A percentile compares a stretch with the other conserved stretches of the same genome.
These are phyloP conservation scores for Sporophila hypoxantha DNA, from an alignment of 2,113 vertebrate species.

Conservation along the genomic window DNA sequence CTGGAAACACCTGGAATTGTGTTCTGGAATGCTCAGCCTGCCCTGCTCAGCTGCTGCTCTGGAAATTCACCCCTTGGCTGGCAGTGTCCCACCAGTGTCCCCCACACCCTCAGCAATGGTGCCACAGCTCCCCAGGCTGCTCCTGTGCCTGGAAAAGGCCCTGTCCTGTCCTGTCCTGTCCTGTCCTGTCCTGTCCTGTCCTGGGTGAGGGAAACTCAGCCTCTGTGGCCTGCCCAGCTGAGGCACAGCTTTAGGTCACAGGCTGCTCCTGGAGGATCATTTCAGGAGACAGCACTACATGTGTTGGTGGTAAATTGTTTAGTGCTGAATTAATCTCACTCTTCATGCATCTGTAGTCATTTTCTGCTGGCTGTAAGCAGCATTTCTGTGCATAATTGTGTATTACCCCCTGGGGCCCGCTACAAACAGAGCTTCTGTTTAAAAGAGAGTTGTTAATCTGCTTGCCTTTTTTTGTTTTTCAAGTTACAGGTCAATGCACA, in stretches of 20 bases:
- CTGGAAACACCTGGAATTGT: neutral
- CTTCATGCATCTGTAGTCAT: neutral
- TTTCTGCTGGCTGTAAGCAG: neutral
- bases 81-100: no score
- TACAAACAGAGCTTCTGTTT: neutral
- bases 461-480: neutral
- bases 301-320: neutral
- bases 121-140: neutral
- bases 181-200: no score
- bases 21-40: neutral
- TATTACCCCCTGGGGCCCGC: neutral
- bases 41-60: neutral
- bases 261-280: neutral
- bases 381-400: conserved; percentile 1
- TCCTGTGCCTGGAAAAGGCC: neutral
- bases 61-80: neutral
- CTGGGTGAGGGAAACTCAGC: neutral
- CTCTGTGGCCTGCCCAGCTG: accelerated
- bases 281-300: neutral
- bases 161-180: no score
- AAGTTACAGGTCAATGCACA: neutral
- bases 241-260: neutral
- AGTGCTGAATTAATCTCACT: neutral
- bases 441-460: neutral
- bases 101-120: accelerated